Evolutionary conservation across 2,888 invertebrate genomes (phyloP), one percentile per base, ranked within the genome.

Genomic region (Platypus cylindrus): DNA sequence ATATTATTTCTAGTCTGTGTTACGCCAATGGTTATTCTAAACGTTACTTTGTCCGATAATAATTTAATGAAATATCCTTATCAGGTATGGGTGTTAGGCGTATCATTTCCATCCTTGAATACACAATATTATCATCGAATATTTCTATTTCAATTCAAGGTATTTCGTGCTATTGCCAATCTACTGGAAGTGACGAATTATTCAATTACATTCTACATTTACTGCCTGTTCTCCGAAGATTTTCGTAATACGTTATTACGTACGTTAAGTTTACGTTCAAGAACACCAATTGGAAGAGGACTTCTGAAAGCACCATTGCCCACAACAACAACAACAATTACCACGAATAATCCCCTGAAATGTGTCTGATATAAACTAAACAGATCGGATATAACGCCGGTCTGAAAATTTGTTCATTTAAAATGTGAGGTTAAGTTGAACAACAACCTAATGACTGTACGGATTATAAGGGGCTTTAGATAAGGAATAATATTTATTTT

Each of bases 151-250:
- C 17, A 29, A 34, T 55, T 56, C 14, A 53, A 75, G 74, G 71
- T 78, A 26, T 78, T 78, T 51, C 70, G 78, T 11, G 76, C 78
- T 1, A 56, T 77, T 30, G 78, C 80, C 36, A 82, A 82, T 60
- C 64, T 81, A 18, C 62, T 82, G 54, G 81, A 82, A 63, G 66
- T 81, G 30, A 72, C 74, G 45, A 81, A 81, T 59, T 82, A 81
- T 58, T 79, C 81, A 18, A 71, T 79, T 42, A 81, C 81, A 22
- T 82, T 82, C 64, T 78, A 81, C 58, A 77, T 82, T 40, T 82
- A 82, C 61, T 81, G 78, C 55, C 67, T 80, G 38, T 79, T 81
- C 58, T 80, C 79, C 44, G 76, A 79, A 50, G 80, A 81, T 51
- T 82, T 81, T 57, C 70, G 81, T 20, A 74, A 72, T 50, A 81